Evolutionary conservation across 1,140 invertebrate species (phyloP), one percentile per base, ranked within the genome.

Genomic region (Rhopalosiphum padi): DNA sequence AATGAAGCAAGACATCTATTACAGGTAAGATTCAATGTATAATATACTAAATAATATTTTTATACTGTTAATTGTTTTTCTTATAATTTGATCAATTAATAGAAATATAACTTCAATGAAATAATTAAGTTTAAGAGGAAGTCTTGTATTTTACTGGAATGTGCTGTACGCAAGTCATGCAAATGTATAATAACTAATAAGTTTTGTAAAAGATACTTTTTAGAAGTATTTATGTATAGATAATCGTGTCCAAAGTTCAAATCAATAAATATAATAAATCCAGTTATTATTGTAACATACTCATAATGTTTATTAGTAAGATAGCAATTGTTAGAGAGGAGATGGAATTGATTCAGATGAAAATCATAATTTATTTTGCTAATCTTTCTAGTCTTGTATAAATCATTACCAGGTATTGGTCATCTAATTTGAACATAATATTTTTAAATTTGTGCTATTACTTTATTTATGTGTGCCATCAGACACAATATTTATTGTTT

Each of bases 1-100:
- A 94, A 96, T 60, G 98, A 99, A 95, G 98, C 98, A 35, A 96
- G 98, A 94, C 95, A 96, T 94, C 96, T 97, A 95, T 95, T 98
- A 11, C 95, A 97, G 94, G 95, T 95, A 90, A 94, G 30, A 83
- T 90, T 87, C 35, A 86, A 83, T 55, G 15, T 68, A n/a, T 68
- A 60, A 9, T 30, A 25, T 60, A 60, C 25, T 60, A 60, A 60
- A 30, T 30, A 60, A 30, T 8, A 30, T 60, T 11, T 30, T 30
- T 60, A 15, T 9, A 11, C 9, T 15, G 15, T 2, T 60, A 11
- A 15, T 30, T 60, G 25, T 60, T 15, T 11, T 25, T 30, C 25
- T 60, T 60, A 60, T 60, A 30, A 60, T 60, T 60, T 60, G 55
- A 30, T 30, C 25, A 15, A 60, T 60, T 60, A 60, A 4, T 60